These are phyloP conservation scores for Brachycybe producta DNA, from an alignment of 2,888 invertebrate species.

Conservation along the genomic window DNA sequence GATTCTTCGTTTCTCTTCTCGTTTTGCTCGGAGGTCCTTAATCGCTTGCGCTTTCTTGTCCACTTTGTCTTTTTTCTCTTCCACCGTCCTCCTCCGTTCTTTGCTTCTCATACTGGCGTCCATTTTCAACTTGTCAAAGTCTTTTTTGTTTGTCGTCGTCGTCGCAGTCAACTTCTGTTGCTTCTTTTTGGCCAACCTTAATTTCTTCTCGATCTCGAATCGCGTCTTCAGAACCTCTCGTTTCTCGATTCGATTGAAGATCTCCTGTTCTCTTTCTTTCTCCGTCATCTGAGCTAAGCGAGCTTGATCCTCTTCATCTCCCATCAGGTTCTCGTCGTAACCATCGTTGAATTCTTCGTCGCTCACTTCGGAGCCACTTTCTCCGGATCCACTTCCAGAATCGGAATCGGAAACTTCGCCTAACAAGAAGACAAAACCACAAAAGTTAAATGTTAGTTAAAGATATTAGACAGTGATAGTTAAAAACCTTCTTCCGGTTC, in stretches of 20 bases:
- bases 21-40: slow-evolving; percentile 73
- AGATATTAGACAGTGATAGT: too few relatives aligned
- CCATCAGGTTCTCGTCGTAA: slow-evolving; percentile 92
- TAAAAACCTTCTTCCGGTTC: slow-evolving; percentile 68
- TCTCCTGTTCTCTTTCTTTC: slow-evolving; percentile 91
- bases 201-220: slow-evolving; percentile 90
- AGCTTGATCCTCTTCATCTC: slow-evolving; percentile 87
- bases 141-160: slow-evolving; percentile 45
- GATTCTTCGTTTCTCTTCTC: slow-evolving; percentile 76
- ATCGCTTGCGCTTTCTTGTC: slow-evolving; percentile 87
- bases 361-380: slow-evolving; percentile 34
- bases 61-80: slow-evolving; percentile 59
- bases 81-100: slow-evolving; percentile 79
- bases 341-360: slow-evolving; percentile 89
- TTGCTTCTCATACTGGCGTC: slow-evolving; percentile 60
- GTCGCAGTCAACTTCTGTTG: slow-evolving; percentile 41
- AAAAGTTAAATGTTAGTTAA: too few relatives aligned
- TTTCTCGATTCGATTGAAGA: slow-evolving; percentile 90
- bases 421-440: too few relatives aligned
- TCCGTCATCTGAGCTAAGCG: slow-evolving; percentile 84
- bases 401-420: slow-evolving; percentile 62
- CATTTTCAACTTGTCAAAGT: slow-evolving; percentile 37
- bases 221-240: slow-evolving; percentile 84
- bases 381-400: slow-evolving; percentile 23
- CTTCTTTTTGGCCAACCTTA: slow-evolving; percentile 66